Evolutionary conservation across 2,113 vertebrate species (phyloP).

Genomic region (Sphaerodactylus townsendi): DNA sequence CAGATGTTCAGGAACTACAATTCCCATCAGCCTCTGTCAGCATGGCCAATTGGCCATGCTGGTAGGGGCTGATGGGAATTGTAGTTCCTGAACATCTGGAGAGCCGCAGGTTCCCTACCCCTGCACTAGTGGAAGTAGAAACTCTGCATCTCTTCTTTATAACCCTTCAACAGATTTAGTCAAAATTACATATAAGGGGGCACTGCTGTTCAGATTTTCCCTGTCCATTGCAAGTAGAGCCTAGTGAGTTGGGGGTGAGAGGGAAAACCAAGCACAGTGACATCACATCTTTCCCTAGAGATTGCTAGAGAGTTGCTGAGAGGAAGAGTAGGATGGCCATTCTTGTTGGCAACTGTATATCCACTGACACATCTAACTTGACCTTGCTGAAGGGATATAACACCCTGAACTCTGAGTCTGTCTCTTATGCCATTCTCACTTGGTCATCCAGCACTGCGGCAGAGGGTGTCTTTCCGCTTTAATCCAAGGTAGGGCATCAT

Average conservation of each 20-base stretch:
- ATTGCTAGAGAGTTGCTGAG: not conserved
- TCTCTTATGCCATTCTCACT: conserved; percentile 50
- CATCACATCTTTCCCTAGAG: not conserved
- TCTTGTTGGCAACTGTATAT: not conserved
- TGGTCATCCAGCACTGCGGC: conserved; percentile 78
- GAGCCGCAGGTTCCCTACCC: no score
- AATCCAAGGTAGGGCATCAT: conserved; percentile 70
- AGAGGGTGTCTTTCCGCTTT: conserved; percentile 59
- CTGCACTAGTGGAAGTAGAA: no score
- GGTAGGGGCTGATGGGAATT: no score
- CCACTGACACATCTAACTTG: not conserved
- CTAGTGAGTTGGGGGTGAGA: not conserved
- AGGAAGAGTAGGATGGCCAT: not conserved
- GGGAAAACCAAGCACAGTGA: not conserved
- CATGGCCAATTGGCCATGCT: no score
- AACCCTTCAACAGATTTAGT: not conserved
- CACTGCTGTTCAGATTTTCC: not conserved
- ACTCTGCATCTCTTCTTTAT: not conserved
- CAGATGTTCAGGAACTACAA: no score
- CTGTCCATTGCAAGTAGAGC: not conserved
- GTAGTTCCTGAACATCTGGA: no score
- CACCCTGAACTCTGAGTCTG: not conserved
- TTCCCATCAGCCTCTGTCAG: no score
- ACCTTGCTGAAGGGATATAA: not conserved
- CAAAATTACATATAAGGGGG: not conserved